These are phyloP conservation scores for Geothlypis trichas DNA, from an alignment of 2,113 vertebrate genomes.

Conservation along the genomic window DNA sequence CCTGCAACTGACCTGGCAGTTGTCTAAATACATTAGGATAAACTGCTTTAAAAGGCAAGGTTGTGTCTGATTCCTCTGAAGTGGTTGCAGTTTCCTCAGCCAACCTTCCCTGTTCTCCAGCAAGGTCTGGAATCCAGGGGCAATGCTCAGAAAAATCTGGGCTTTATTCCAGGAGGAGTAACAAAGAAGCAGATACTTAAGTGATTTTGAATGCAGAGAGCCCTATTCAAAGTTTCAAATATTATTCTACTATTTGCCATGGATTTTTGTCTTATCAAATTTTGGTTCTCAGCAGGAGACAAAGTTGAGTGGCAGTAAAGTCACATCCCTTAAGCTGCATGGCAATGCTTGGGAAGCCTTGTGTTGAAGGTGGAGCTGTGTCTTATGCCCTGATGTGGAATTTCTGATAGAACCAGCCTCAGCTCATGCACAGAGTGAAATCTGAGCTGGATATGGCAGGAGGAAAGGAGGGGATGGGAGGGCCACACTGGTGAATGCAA, in stretches of 20 bases:
- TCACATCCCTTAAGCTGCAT: background rate
- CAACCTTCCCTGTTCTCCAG: background rate
- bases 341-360: background rate
- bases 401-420: background rate
- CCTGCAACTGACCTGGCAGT: background rate
- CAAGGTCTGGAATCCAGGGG: background rate
- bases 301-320: background rate
- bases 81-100: background rate
- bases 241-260: background rate
- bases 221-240: slow-evolving; percentile 6
- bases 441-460: background rate
- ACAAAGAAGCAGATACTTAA: background rate
- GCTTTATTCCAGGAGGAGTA: background rate
- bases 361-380: background rate
- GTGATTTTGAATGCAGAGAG: background rate
- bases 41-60: background rate
- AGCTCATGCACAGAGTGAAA: background rate
- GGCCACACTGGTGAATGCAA: background rate
- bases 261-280: background rate
- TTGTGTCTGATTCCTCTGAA: background rate
- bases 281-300: background rate
- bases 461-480: background rate
- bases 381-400: background rate
- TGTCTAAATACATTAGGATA: background rate
- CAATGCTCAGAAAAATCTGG: background rate